Conservation (phyloP, 2,113 vertebrate species). For the Mobula hypostoma region DNA sequence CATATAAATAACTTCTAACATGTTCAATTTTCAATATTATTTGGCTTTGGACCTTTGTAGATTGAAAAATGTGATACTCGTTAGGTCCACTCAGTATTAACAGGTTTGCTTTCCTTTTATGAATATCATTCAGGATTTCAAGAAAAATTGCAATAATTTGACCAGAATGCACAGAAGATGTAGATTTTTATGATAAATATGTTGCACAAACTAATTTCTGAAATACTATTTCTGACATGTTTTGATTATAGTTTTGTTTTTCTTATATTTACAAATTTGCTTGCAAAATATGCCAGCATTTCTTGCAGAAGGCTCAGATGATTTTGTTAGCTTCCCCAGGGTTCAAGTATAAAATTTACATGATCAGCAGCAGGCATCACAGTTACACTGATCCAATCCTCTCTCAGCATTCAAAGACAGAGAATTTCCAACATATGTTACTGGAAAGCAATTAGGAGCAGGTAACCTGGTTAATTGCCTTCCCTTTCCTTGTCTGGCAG, state of each 20-base stretch:
- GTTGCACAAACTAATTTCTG: not conserved
- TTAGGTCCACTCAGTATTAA: not conserved
- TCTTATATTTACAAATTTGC: not conserved
- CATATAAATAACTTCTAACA: not conserved
- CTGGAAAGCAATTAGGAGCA: slow-evolving; percentile 3
- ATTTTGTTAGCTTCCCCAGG: not conserved
- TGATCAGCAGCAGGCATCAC: not conserved
- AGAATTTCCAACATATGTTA: not conserved
- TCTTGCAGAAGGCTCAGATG: not conserved
- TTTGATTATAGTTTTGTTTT: not conserved
- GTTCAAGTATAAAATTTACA: not conserved
- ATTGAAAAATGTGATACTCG: not conserved
- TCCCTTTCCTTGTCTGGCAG: not conserved
- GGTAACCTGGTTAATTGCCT: slow-evolving; percentile 15
- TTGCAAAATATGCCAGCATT: not conserved
- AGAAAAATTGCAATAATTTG: not conserved
- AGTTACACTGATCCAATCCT: not conserved
- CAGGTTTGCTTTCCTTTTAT: not conserved
- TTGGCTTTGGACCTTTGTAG: not conserved
- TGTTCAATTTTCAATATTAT: not conserved
- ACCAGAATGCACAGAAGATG: not conserved
- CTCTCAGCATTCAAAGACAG: not conserved
- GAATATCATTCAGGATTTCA: not conserved
- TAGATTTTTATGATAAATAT: not conserved
- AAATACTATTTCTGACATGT: not conserved